Conservation (phyloP, 1,140 invertebrate genomes). For the Matsumurasca onukii region DNA sequence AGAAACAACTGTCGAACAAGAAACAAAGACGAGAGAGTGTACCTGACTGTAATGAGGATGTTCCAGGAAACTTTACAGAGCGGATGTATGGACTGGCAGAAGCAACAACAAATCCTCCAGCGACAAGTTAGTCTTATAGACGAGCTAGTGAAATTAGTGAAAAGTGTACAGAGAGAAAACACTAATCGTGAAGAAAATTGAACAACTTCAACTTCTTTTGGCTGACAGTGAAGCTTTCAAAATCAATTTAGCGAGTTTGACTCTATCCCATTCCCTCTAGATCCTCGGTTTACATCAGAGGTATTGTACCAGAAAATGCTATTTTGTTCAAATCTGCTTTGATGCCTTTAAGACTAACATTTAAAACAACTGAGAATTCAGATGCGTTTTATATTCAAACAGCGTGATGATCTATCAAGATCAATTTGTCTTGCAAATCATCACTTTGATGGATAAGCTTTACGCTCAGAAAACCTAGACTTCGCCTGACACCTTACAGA, state of each 20-base stretch:
- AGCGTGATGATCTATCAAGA: conserved; percentile 99
- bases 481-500: conserved; percentile 92
- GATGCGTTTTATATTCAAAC: conserved; percentile 98
- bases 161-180: conserved; percentile 90
- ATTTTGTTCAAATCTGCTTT: conserved; percentile 95
- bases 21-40: conserved; percentile 80
- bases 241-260: conserved; percentile 91
- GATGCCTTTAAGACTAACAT: conserved; percentile 96
- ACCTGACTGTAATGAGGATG: conserved; percentile 83
- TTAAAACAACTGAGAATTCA: conserved; percentile 73
- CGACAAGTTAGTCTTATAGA: conserved; percentile 91
- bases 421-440: conserved; percentile 96
- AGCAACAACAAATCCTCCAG: conserved; percentile 66
- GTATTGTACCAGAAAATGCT: conserved; percentile 86
- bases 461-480: conserved; percentile 92
- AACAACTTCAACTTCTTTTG: conserved; percentile 80
- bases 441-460: conserved; percentile 97
- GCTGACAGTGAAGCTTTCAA: conserved; percentile 78
- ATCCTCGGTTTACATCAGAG: conserved; percentile 89
- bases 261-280: conserved; percentile 89
- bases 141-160: conserved; percentile 87
- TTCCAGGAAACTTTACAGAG: conserved; percentile 66
- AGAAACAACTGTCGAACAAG: conserved; percentile 65
- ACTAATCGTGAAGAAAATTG: conserved; percentile 89
- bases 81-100: conserved; percentile 68